Base-by-base conservation (phyloP, 2,797 vertebrate species). In the Thripadectes ignobilis region DNA sequence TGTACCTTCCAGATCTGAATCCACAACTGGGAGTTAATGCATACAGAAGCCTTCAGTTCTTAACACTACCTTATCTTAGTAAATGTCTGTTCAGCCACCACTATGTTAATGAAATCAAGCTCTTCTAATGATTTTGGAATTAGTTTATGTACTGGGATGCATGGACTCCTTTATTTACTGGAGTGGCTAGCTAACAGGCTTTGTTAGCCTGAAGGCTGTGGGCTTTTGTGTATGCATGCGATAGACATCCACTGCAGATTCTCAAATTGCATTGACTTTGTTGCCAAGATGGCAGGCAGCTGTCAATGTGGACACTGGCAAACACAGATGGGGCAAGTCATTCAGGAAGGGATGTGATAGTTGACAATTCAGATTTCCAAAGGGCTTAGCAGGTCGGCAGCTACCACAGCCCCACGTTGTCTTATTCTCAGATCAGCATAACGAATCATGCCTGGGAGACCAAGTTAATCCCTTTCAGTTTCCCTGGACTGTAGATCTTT, bases 391-490 rank as follows among this genome's bases (percentile, higher is more conserved):
- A 88, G 87, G 66, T 92, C 92, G 8, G 84, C 94, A 94, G 94
- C 78, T 93, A 95, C 69, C 85, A 58, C 32, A 92, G 85, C 85
- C 39, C 58, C 74, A 68, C 5, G 52, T 96, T 91, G 85, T 66
- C 94, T 95, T 91, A 52, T 82, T 92, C 89, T 95, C 85, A 82
- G 86, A 95, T 95, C 89, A 94, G 96, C 97, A 92, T 95, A 96
- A 94, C 89, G 91, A 97, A 95, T 93, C 85, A 94, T 93, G 88
- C 96, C 92, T 95, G 58, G 89, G 96, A 97, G 96, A 97, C 69
- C 68, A 82, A 94, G 89, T 82, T 96, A 97, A 98, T 97, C 93
- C 92, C 66, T 98, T 97, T 97, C 95, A 92, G 92, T 89, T 96
- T 97, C 91, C 85, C 73, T 92, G 88, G 93, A 94, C 94, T 95